phyloP scores from a whole-genome alignment of 2,113 vertebrate species.

The Hemichromis elongatus region DNA sequence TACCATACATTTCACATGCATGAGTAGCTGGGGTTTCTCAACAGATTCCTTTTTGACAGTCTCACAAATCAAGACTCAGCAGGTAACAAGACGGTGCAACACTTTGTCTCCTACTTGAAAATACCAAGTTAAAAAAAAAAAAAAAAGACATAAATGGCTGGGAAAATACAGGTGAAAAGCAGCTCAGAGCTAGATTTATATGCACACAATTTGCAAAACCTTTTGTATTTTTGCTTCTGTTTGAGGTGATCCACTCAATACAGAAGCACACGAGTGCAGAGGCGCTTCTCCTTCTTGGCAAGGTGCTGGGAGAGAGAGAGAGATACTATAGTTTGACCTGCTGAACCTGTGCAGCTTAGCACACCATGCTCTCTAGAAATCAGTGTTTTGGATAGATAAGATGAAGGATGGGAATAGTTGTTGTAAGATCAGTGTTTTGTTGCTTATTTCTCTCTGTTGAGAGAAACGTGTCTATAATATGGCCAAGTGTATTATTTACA shows the following conservation, averaged over 20 bases:
- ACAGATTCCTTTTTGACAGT: too few species aligned
- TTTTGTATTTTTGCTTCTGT: slow-evolving; percentile 14
- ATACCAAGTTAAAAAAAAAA: background rate
- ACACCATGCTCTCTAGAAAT: background rate
- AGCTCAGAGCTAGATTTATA: slow-evolving; percentile 21
- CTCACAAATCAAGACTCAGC: too few species aligned
- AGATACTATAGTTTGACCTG: slow-evolving; percentile 16
- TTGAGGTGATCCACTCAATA: background rate
- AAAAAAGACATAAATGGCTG: slow-evolving; percentile 21
- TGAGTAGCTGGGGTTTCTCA: too few species aligned
- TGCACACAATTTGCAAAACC: slow-evolving; percentile 39
- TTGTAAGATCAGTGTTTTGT: background rate
- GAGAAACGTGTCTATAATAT: background rate
- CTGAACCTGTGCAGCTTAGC: slow-evolving; percentile 22
- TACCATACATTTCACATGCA: too few species aligned
- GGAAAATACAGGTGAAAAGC: slow-evolving; percentile 2
- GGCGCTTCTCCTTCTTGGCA: background rate
- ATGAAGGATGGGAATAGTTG: background rate
- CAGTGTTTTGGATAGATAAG: background rate
- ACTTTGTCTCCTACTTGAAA: too few species aligned
- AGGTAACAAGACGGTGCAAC: background rate
- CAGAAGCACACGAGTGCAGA: background rate
- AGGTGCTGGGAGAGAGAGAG: background rate
- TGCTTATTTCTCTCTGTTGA: background rate
- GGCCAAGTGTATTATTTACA: background rate